Evolutionary conservation across 2,113 vertebrate genomes (phyloP), one percentile per base, ranked within the genome.

Genomic region (Platycercus adscitus): DNA sequence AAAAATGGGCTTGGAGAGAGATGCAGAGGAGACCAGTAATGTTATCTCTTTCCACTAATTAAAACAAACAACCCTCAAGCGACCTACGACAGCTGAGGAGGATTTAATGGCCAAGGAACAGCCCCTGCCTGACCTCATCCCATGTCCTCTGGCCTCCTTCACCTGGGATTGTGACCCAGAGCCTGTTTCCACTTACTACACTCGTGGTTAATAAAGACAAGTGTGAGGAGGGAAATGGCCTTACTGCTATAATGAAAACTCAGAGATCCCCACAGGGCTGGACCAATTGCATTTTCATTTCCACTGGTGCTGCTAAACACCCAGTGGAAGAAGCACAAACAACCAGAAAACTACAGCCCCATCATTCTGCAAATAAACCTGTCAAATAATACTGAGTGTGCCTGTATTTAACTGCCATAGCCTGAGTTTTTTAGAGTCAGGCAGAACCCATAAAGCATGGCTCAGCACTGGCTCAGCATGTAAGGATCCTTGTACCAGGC

Each of bases 391-490:
- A 52, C 70, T 21, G 82, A 86, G 23, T 12, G 9, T 24, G 17
- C n/a, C 58, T 66, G 26, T 21, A 10, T 44, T 73, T 26, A 78
- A 11, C 16, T 78, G 71, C 68, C 17, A 6, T 3, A 39, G n/a
- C 53, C 55, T 35, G 53, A 6, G 29, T 61, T 77, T 56, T 50
- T 61, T 37, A 33, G 41, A 18, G 52, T 81, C 47, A 52, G 44
- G 72, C 82, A 72, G 69, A 46, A 44, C 43, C 53, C 53, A 12
- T 6, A n/a, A 81, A 81, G 65, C 41, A 9, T 28, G n/a, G 93
- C 75, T 94, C 91, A 93, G 73, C 94, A 81, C 76, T 90, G 94
- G 76, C 89, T 93, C 93, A 86, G 82, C 86, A 17, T 46, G 60
- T 78, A 52, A 58, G 55, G 39, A 52, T 93, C 71, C 69, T 82